phyloP scores from a whole-genome alignment of 2,113 vertebrate species.

The Epinephelus lanceolatus region DNA sequence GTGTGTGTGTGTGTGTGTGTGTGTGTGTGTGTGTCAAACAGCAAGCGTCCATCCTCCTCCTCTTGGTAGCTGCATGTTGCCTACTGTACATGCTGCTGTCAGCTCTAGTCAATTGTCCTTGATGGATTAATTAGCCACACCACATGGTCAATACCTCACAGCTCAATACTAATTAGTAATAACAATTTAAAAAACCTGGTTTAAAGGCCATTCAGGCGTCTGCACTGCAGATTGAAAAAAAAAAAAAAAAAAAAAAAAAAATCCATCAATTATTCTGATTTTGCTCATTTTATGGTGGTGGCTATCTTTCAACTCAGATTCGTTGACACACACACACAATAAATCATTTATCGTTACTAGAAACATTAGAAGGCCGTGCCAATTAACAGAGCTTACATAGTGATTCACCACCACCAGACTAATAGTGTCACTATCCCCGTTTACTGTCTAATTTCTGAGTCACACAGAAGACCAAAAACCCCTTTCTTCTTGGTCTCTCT shows the following conservation, averaged over 20 bases:
- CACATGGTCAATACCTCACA: conserved; percentile 65
- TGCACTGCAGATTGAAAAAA: neutral
- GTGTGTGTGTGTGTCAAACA: conserved; percentile 42
- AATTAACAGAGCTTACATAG: conserved; percentile 13
- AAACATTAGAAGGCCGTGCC: neutral
- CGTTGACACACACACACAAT: neutral
- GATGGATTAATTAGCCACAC: conserved; percentile 75
- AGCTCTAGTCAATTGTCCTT: conserved; percentile 64
- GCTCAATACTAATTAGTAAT: conserved; percentile 71
- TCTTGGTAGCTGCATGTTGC: conserved; percentile 46
- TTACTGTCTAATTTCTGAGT: conserved; percentile 46
- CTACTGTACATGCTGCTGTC: conserved; percentile 57
- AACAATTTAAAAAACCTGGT: conserved; percentile 22
- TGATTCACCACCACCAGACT: conserved; percentile 22
- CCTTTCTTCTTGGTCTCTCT: conserved; percentile 3
- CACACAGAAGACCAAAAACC: conserved; percentile 20
- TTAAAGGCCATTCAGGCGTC: conserved; percentile 38
- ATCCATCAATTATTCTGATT: conserved; percentile 17
- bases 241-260: neutral
- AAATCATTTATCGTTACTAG: neutral
- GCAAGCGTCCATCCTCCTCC: conserved; percentile 30
- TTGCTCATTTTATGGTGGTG: conserved; percentile 3
- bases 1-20: conserved; percentile 35
- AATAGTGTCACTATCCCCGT: conserved; percentile 25
- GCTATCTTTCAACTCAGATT: conserved; percentile 6